Conservation (phyloP, 2,888 invertebrate species). For the Melanargia galathea region DNA sequence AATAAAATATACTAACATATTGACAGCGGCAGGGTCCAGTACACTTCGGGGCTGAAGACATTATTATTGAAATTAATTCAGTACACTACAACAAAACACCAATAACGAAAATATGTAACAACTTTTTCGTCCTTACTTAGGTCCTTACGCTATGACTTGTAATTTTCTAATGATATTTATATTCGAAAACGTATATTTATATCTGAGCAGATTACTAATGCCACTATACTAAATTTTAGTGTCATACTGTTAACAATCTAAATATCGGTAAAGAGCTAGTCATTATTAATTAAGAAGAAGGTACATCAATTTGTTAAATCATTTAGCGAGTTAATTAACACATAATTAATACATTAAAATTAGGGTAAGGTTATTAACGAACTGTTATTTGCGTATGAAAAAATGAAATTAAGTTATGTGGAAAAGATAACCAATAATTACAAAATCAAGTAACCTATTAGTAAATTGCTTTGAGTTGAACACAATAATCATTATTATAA, state of each 20-base stretch:
- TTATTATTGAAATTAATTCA: conserved; percentile 18
- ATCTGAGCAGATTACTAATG: background rate
- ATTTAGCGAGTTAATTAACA: background rate
- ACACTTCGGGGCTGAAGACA: conserved; percentile 29
- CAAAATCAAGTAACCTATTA: no score
- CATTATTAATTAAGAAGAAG: no score
- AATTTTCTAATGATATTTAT: conserved; percentile 2
- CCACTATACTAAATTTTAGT: background rate
- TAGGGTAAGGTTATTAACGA: no score
- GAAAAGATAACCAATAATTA: no score
- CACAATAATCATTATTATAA: no score
- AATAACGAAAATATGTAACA: background rate
- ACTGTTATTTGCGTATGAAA: no score
- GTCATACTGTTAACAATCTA: background rate
- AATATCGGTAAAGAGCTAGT: background rate
- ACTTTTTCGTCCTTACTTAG: conserved; percentile 1
- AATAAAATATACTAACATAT: conserved; percentile 32
- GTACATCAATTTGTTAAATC: background rate
- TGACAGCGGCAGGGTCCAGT: conserved; percentile 36
- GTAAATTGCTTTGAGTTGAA: no score
- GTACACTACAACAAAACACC: background rate
- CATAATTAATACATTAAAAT: no score
- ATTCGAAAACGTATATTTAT: background rate
- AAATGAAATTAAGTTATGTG: no score
- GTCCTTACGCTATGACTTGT: background rate